A percentile compares a stretch with the other conserved stretches of the same genome.
Conservation (phyloP, 2,797 vertebrate species). For the Anguilla anguilla region DNA sequence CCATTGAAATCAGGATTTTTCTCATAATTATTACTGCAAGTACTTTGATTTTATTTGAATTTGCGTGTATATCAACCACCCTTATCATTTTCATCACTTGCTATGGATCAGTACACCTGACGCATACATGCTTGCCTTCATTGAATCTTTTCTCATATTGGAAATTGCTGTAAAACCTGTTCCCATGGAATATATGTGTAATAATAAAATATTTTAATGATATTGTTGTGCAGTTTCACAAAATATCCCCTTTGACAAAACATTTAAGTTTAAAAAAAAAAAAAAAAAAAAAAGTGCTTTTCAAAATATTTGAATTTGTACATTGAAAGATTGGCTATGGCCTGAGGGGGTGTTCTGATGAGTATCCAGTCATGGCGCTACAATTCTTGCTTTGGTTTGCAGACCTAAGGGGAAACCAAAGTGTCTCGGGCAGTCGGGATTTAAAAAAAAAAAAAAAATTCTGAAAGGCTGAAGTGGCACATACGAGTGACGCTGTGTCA, state of each 20-base stretch:
- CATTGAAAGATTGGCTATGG: neutral
- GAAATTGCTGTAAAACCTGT: conserved; percentile 75
- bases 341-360: neutral
- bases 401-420: neutral
- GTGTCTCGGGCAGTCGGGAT: neutral
- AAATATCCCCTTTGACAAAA: neutral
- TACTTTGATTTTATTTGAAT: conserved; percentile 26
- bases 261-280: neutral
- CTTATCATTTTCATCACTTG: conserved; percentile 41
- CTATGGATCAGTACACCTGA: conserved; percentile 55
- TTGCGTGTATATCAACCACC: conserved; percentile 38
- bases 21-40: neutral
- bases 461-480: conserved; percentile 24
- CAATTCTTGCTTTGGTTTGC: conserved; percentile 89
- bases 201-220: conserved; percentile 55
- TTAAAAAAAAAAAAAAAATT: conserved; percentile 45
- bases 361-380: conserved; percentile 78
- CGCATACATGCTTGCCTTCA: conserved; percentile 63
- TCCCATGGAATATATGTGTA: conserved; percentile 78
- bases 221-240: neutral
- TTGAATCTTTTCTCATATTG: conserved; percentile 72
- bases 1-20: conserved; percentile 27
- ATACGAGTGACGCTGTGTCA: conserved; percentile 11
- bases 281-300: neutral
- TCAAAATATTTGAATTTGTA: neutral